phyloP scores from a whole-genome alignment of 2,113 vertebrate species.

The Platysteira castanea region DNA sequence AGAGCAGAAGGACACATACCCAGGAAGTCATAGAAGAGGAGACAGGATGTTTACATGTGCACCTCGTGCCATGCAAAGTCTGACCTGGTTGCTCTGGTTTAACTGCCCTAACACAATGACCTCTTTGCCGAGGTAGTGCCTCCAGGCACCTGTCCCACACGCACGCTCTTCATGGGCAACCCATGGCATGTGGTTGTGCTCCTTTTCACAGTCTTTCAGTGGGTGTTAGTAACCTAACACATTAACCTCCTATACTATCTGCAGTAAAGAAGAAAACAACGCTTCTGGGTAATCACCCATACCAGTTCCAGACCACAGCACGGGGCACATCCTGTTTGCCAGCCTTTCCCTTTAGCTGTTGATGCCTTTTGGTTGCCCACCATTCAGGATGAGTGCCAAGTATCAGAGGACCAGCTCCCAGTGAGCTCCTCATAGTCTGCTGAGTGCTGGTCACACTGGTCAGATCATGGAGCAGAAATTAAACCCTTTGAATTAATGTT shows the following conservation, averaged over 20 bases:
- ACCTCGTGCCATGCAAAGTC: fast-evolving
- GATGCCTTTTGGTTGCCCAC: not conserved
- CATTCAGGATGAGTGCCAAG: not conserved
- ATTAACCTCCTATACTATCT: not conserved
- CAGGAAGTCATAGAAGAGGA: not conserved
- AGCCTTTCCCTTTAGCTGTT: not conserved
- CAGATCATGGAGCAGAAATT: not conserved
- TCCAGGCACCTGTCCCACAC: not conserved
- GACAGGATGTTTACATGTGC: not conserved
- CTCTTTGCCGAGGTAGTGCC: not conserved
- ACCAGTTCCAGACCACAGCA: not conserved
- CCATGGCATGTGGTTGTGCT: not conserved
- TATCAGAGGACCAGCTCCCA: not conserved
- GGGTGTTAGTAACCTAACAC: not conserved
- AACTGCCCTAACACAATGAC: not conserved
- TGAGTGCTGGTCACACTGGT: not conserved
- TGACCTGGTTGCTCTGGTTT: not conserved
- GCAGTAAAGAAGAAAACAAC: not conserved
- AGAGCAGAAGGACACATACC: not conserved
- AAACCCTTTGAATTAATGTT: not conserved
- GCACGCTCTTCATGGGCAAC: fast-evolving
- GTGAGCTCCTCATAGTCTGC: not conserved
- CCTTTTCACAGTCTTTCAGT: not conserved
- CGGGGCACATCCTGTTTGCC: not conserved
- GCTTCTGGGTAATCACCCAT: fast-evolving